Evolutionary conservation across 1,140 invertebrate species (phyloP), one percentile per base, ranked within the genome.

Genomic region (Leptinotarsa undecemlineata): DNA sequence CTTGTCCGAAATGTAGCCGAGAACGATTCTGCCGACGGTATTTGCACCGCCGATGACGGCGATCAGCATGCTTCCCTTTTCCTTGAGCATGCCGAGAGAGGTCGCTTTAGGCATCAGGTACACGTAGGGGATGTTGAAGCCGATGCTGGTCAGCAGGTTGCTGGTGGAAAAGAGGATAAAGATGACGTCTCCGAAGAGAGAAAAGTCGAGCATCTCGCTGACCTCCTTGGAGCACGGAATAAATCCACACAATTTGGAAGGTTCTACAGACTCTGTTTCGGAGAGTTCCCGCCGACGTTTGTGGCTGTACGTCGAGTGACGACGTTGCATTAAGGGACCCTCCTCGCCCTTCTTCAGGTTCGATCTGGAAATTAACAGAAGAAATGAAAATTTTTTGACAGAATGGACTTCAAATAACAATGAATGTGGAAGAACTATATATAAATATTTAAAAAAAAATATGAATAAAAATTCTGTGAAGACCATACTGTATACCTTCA

Each of bases 61-160:
- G 60, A 96, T 86, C 70, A 96, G 86, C 79, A 90, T 92, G 76
- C 89, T 90, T 2, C 90, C 88, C 67, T 89, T 78, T 68, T 88
- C 84, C 77, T 88, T 83, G 2, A 85, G 77, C 15, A 95, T 88
- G 1, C 86, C 86, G 63, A 91, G 79, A 11, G 88, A 83, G 70
- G 90, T 85, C 4, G 92, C 91, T 85, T 91, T 89, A 63, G 91
- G 87, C 74, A 91, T 90, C 60, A 95, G 89, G 85, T 94, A 95
- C 77, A 98, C 88, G 87, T 97, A 95, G 71, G 97, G 97, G 81
- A 98, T 92, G 85, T 98, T 97, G 88, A 98, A 99, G 48, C 97
- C 97, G 79, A 99, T 94, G 83, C 94, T 97, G 8, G 96, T 99
- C 81, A 96, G 91, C 84, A 99, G 97, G 86, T 99, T 99, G 26